Evolutionary conservation across 2,797 vertebrate genomes (phyloP).

Genomic region (Enteromius anoplus): DNA sequence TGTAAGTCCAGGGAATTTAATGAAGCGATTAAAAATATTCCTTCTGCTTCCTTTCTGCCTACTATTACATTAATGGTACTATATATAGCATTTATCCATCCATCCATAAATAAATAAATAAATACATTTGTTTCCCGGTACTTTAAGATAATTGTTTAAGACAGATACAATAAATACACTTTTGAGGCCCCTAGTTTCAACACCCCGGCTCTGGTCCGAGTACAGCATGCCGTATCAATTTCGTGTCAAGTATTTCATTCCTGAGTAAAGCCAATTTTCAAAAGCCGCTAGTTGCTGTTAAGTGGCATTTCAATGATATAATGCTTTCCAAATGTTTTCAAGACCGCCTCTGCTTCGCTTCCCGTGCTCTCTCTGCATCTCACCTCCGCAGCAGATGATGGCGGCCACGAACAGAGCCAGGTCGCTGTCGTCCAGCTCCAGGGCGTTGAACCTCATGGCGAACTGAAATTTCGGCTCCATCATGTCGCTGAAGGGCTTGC

Average conservation of each 20-base stretch:
- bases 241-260: neutral
- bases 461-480: conserved; percentile 99
- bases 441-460: conserved; percentile 92
- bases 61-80: neutral
- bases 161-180: neutral
- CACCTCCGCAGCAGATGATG: conserved; percentile 97
- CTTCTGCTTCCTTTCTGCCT: neutral
- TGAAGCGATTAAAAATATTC: neutral
- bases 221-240: neutral
- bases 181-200: neutral
- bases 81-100: neutral
- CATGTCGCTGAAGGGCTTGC: conserved; percentile 95
- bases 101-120: neutral
- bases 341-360: neutral
- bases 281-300: neutral
- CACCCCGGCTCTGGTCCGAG: neutral
- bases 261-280: neutral
- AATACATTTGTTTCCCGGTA: neutral
- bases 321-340: neutral
- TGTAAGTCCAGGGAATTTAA: neutral
- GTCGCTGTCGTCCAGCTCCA: conserved; percentile 93
- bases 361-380: conserved; percentile 49
- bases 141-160: neutral
- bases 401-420: conserved; percentile 93
- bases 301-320: neutral